Conservation (phyloP, 1,140 invertebrate species). For the Drosophila bocki region DNA sequence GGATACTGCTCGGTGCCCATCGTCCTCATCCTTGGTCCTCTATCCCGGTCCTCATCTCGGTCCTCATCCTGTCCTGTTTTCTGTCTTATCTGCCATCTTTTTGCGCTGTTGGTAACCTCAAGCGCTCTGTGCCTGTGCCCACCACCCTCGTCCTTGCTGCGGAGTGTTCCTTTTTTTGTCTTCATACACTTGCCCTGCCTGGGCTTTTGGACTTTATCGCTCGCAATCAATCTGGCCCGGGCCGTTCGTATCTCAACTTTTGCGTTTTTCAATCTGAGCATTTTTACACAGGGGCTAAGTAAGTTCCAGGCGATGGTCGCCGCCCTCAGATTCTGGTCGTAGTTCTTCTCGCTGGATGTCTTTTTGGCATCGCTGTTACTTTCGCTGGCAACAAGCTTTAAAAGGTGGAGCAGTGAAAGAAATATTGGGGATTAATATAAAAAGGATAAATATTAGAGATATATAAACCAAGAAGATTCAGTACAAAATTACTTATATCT, state of each 20-base stretch:
- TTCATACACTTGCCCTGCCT: slow-evolving; percentile 68
- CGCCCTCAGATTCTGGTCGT: slow-evolving; percentile 23
- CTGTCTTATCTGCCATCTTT: slow-evolving; percentile 77
- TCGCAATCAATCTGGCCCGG: slow-evolving; percentile 77
- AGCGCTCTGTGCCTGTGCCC: slow-evolving; percentile 20
- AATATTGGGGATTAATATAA: not conserved
- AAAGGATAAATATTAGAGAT: not conserved
- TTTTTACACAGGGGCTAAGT: slow-evolving; percentile 75
- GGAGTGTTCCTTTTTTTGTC: slow-evolving; percentile 41
- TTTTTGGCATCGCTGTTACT: slow-evolving; percentile 54
- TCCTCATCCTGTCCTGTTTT: slow-evolving; percentile 39
- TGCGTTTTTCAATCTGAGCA: slow-evolving; percentile 81
- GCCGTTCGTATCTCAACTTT: slow-evolving; percentile 80
- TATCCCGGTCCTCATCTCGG: slow-evolving; percentile 15
- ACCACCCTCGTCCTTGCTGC: slow-evolving; percentile 22
- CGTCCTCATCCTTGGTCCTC: slow-evolving; percentile 16
- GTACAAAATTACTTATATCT: not conserved
- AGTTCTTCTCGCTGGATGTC: slow-evolving; percentile 39
- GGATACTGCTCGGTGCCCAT: slow-evolving; percentile 24
- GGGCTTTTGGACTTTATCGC: slow-evolving; percentile 66
- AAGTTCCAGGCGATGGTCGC: slow-evolving; percentile 57
- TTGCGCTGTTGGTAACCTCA: slow-evolving; percentile 69
- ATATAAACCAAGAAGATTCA: not conserved
- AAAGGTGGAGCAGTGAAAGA: slow-evolving; percentile 23
- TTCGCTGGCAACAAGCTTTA: slow-evolving; percentile 68